These are phyloP conservation scores for Cosmorhoe ocellata DNA, from an alignment of 2,888 invertebrate species.

Conservation along the genomic window DNA sequence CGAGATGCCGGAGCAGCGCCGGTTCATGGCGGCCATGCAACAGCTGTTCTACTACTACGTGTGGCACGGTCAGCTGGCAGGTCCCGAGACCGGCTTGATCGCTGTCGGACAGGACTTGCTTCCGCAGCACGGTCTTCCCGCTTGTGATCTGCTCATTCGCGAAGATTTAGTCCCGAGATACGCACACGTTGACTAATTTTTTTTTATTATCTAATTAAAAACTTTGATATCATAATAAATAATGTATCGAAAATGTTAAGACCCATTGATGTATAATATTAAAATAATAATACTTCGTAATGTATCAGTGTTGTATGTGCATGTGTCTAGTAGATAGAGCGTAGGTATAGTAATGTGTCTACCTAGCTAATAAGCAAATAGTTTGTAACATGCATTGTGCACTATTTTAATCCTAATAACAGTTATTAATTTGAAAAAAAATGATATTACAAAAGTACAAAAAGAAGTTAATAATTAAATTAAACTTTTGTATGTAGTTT, in stretches of 20 bases:
- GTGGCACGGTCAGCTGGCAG: conserved; percentile 87
- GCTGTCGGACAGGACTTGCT: conserved; percentile 88
- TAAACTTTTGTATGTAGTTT: conserved; percentile 19
- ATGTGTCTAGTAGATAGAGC: conserved; percentile 35
- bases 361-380: conserved; percentile 3
- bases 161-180: conserved; percentile 89
- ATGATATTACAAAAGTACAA: conserved; percentile 21
- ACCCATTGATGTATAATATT: conserved; percentile 37
- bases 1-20: conserved; percentile 87
- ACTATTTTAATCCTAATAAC: conserved; percentile 11
- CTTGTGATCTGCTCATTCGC: conserved; percentile 90
- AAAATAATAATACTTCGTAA: conserved; percentile 36
- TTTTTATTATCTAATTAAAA: conserved; percentile 3
- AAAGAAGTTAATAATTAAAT: conserved; percentile 3
- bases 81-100: conserved; percentile 84
- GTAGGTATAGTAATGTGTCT: neutral
- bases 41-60: conserved; percentile 92
- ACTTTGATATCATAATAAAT: conserved; percentile 14
- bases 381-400: conserved; percentile 3
- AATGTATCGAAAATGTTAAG: conserved; percentile 12
- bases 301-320: conserved; percentile 37
- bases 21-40: conserved; percentile 90
- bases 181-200: conserved; percentile 86
- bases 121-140: conserved; percentile 84
- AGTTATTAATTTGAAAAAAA: conserved; percentile 9